Conservation (phyloP, 2,797 vertebrate genomes). For the Chiloscyllium punctatum region DNA sequence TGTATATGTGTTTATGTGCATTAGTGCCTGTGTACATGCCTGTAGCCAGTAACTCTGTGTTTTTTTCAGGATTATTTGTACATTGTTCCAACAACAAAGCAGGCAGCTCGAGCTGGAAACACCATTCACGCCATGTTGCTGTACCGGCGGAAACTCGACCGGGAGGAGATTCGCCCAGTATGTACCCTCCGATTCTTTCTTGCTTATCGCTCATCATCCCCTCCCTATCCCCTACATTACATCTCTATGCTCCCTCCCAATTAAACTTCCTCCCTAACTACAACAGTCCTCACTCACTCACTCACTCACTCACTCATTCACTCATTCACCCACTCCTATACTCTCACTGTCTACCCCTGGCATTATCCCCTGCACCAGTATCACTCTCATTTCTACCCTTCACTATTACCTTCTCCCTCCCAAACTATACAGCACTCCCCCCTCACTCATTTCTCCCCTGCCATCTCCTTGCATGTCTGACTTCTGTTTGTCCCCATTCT, state of each 20-base stretch:
- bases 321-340: neutral
- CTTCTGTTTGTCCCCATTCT: too few relatives aligned
- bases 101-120: constrained; percentile 88
- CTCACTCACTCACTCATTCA: neutral
- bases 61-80: constrained; percentile 78
- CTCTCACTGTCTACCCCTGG: neutral
- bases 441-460: neutral
- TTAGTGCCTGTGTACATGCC: too few relatives aligned
- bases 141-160: constrained; percentile 85
- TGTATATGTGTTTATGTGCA: too few relatives aligned
- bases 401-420: neutral
- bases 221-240: neutral
- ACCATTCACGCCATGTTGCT: constrained; percentile 81
- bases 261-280: neutral
- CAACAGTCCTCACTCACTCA: neutral
- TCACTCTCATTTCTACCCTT: neutral
- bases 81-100: constrained; percentile 70
- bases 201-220: neutral
- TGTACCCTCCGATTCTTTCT: constrained; percentile 41
- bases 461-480: too few relatives aligned
- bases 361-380: neutral
- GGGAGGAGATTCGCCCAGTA: constrained; percentile 91
- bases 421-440: neutral
- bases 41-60: neutral
- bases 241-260: neutral